These are phyloP conservation scores for Coregonus sp. DNA, from an alignment of 2,797 vertebrate genomes.

Conservation along the genomic window DNA sequence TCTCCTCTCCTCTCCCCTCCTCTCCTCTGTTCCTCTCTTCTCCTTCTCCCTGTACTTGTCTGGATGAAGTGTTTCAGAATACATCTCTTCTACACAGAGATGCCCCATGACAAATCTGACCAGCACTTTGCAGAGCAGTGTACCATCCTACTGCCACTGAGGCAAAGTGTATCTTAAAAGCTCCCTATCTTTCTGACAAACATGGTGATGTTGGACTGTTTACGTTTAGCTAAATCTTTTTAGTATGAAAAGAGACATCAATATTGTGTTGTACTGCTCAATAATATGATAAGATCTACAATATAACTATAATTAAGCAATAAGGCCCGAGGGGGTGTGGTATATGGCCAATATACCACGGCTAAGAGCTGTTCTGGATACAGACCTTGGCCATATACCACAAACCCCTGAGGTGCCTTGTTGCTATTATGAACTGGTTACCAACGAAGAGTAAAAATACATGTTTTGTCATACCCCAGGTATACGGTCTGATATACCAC, in stretches of 20 bases:
- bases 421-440: too few species aligned
- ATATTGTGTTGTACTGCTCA: neutral
- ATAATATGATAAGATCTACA: neutral
- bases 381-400: too few species aligned
- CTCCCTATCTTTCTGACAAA: constrained; percentile 19
- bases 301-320: neutral
- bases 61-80: constrained; percentile 25
- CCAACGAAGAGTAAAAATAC: too few species aligned
- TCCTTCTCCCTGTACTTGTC: neutral
- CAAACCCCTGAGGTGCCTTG: too few species aligned
- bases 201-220: neutral
- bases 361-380: too few species aligned
- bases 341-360: too few species aligned
- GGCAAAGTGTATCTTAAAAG: constrained; percentile 12
- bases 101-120: constrained; percentile 47
- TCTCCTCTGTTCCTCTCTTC: neutral
- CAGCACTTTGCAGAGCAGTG: constrained; percentile 34
- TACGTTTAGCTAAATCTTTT: neutral
- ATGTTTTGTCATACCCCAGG: too few species aligned
- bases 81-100: constrained; percentile 22
- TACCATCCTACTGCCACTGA: constrained; percentile 18
- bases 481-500: too few species aligned
- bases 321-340: too few species aligned
- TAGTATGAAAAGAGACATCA: neutral
- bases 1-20: neutral